Evolutionary conservation across 2,888 invertebrate genomes (phyloP), one percentile per base, ranked within the genome.

Genomic region (Salticus scenicus): DNA sequence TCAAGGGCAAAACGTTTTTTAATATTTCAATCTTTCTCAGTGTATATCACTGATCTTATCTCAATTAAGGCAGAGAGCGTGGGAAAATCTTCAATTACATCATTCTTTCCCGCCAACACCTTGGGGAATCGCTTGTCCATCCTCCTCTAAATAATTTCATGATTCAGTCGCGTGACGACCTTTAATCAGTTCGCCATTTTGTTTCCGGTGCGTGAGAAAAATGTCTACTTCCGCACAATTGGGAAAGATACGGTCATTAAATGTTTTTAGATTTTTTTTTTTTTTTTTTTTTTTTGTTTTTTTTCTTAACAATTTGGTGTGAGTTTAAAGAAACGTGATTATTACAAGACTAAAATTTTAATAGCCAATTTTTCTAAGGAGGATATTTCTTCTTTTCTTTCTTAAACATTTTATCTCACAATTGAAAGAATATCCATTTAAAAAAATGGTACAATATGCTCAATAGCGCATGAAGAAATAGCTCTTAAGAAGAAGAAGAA

Each of bases 201-300:
- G 83, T 71, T 84, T 84, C 83, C 83, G 72, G 83, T 84, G 83
- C 83, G 83, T 84, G 83, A 70, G 51, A 71, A 51, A 72, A 27
- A 41, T 42, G 30, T 31, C 77, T 64, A 57, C 63, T 84, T 84
- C 83, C 83, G 83, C 83, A 57, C 5, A 4, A 24, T 24, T 20
- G 57, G 17, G 37, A 37, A 14, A 57, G 57, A 57, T 57, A 57
- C 12, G 5, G 57, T 57, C 57, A 57, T 57, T 57, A 57, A 24
- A 17, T 37, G 57, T 57, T 24, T 57, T 57, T 24, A 57, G 20
- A 7, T n/a, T 37, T 37, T 7, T 37, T 37, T 37, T 37, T 37
- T 37, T 37, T 37, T 37, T 37, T 37, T 7, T 37, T 37, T 37
- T 4, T 37, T 37, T 37, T 37, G 37, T 37, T 37, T 10, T 37